Evolutionary conservation across 1,140 invertebrate species (phyloP).

Genomic region (Telenomus remus): DNA sequence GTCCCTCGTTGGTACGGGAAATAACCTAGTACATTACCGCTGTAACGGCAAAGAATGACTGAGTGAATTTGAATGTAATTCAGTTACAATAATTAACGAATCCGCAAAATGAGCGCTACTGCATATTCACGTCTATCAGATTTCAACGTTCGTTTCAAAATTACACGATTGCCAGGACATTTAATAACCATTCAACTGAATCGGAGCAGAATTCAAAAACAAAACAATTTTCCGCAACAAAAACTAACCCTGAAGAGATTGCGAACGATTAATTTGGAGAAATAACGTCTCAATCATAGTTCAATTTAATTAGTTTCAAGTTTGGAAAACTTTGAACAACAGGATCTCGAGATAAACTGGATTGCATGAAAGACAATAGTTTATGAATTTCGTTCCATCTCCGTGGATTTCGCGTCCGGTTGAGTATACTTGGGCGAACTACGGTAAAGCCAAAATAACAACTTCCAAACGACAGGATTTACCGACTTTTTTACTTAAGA

Average conservation of each 20-base stretch:
- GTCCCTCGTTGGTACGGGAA: slow-evolving; percentile 84
- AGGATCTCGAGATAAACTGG: too few relatives aligned
- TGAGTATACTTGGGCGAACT: slow-evolving; percentile 10
- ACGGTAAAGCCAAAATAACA: slow-evolving; percentile 28
- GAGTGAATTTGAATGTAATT: slow-evolving; percentile 3
- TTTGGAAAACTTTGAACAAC: too few relatives aligned
- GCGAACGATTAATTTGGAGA: too few relatives aligned
- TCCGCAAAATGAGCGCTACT: background rate
- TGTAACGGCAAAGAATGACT: slow-evolving; percentile 62
- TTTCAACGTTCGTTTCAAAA: too few relatives aligned
- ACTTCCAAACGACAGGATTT: slow-evolving; percentile 44
- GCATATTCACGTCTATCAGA: too few relatives aligned
- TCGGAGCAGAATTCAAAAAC: too few relatives aligned
- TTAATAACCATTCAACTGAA: too few relatives aligned
- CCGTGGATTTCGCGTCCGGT: slow-evolving; percentile 16
- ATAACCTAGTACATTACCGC: slow-evolving; percentile 85
- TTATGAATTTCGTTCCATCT: slow-evolving; percentile 34
- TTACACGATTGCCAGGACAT: too few relatives aligned
- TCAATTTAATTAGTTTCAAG: too few relatives aligned
- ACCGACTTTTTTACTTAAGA: slow-evolving; percentile 17
- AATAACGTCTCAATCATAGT: too few relatives aligned
- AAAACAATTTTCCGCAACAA: too few relatives aligned
- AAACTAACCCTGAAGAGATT: too few relatives aligned
- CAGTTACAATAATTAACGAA: background rate
- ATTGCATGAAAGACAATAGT: slow-evolving; percentile 17